A percentile compares a stretch with the other conserved stretches of the same genome.
Evolutionary conservation across 2,888 invertebrate species (phyloP).

Genomic region (Venusia cambrica): DNA sequence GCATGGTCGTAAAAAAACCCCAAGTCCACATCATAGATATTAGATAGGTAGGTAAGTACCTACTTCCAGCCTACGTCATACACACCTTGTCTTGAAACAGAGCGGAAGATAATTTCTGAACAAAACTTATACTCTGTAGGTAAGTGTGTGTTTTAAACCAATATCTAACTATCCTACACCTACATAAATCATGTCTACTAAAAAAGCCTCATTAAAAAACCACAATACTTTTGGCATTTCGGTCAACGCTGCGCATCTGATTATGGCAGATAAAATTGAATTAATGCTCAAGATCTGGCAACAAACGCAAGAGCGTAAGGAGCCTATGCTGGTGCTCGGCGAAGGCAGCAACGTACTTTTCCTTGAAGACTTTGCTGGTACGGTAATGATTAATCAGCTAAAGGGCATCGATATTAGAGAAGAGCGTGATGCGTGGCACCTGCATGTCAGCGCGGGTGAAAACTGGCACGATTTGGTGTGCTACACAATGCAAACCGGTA

Average conservation of each 20-base stretch:
- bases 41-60: too few species aligned
- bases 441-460: constrained; percentile 21
- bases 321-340: constrained; percentile 11
- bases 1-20: too few species aligned
- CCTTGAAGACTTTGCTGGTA: constrained; percentile 15
- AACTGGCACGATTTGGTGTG: constrained; percentile 26
- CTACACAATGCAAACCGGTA: constrained; percentile 17
- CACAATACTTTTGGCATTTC: constrained; percentile 16
- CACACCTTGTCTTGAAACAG: too few species aligned
- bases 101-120: too few species aligned
- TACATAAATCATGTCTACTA: constrained; percentile 8
- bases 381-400: constrained; percentile 13
- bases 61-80: too few species aligned
- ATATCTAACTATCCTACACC: too few species aligned
- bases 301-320: constrained; percentile 1
- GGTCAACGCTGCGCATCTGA: constrained; percentile 7
- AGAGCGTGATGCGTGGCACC: constrained; percentile 11
- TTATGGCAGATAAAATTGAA: constrained; percentile 6
- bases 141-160: too few species aligned
- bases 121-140: too few species aligned
- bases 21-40: too few species aligned
- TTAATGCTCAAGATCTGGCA: constrained; percentile 7
- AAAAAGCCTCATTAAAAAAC: constrained; percentile 6
- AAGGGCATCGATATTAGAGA: constrained; percentile 12
- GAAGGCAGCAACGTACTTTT: constrained; percentile 15